A percentile compares a stretch with the other conserved stretches of the same genome.
phyloP scores from a whole-genome alignment of 2,888 invertebrate species.

The Pimpla rufipes region DNA sequence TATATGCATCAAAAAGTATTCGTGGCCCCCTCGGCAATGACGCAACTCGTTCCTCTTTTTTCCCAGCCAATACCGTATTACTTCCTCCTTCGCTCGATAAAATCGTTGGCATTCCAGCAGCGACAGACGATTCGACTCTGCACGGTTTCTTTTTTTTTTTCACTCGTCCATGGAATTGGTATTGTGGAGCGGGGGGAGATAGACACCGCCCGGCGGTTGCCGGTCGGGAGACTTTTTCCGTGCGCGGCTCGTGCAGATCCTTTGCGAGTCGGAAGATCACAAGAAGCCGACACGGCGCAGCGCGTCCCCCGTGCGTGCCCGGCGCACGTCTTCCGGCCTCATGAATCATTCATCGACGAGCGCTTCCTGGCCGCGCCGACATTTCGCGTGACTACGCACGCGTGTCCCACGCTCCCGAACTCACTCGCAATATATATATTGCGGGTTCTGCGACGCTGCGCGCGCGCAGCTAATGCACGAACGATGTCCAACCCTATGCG shows the following conservation, averaged over 20 bases:
- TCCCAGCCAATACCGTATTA: background rate
- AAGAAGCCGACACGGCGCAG: conserved; percentile 37
- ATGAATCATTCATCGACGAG: conserved; percentile 78
- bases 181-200: conserved; percentile 4
- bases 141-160: background rate
- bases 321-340: conserved; percentile 74
- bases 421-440: conserved; percentile 20
- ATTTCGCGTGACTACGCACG: conserved; percentile 62
- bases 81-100: background rate
- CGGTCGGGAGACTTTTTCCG: background rate
- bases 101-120: conserved; percentile 23
- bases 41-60: conserved; percentile 30
- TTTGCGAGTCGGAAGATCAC: conserved; percentile 38
- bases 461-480: conserved; percentile 45
- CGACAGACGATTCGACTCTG: conserved; percentile 13
- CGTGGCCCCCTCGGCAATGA: background rate
- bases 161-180: background rate
- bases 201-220: background rate
- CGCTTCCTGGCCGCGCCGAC: conserved; percentile 71
- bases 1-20: background rate
- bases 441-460: background rate
- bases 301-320: conserved; percentile 68
- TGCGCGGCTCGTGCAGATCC: background rate
- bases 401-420: conserved; percentile 41
- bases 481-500: conserved; percentile 51